These are phyloP conservation scores for Petrophora chlorosata DNA, from an alignment of 2,888 invertebrate species.

Conservation along the genomic window DNA sequence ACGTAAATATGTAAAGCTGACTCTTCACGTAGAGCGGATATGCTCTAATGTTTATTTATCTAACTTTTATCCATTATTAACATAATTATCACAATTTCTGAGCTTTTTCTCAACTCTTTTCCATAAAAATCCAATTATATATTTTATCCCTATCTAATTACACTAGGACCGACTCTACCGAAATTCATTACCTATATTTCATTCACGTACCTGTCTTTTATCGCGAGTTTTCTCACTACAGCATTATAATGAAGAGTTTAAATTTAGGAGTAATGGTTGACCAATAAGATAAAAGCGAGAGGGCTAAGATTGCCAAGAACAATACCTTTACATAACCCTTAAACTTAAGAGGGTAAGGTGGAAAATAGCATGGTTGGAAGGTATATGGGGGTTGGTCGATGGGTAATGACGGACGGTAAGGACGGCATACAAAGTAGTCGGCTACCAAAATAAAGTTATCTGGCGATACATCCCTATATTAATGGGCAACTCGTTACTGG, in stretches of 20 bases:
- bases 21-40: too few species aligned
- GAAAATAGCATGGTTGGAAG: constrained; percentile 36
- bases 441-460: constrained; percentile 84
- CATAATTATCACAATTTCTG: too few species aligned
- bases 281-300: constrained; percentile 83
- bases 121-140: not conserved
- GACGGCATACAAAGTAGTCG: constrained; percentile 82
- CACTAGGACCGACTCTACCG: constrained; percentile 54
- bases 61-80: too few species aligned
- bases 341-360: constrained; percentile 41
- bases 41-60: too few species aligned
- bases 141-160: not conserved
- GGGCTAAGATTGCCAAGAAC: constrained; percentile 64
- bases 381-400: constrained; percentile 49
- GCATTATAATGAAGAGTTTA: constrained; percentile 83
- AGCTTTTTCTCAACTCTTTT: not conserved
- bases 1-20: too few species aligned
- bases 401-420: constrained; percentile 79
- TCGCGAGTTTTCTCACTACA: constrained; percentile 79
- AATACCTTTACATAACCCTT: constrained; percentile 37
- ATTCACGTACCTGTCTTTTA: constrained; percentile 72
- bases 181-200: constrained; percentile 79
- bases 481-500: constrained; percentile 83
- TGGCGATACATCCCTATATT: constrained; percentile 82
- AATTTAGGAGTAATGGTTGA: constrained; percentile 83